These are phyloP conservation scores for Madoqua kirkii DNA, from an alignment of 2,113 vertebrate genomes.

Conservation along the genomic window DNA sequence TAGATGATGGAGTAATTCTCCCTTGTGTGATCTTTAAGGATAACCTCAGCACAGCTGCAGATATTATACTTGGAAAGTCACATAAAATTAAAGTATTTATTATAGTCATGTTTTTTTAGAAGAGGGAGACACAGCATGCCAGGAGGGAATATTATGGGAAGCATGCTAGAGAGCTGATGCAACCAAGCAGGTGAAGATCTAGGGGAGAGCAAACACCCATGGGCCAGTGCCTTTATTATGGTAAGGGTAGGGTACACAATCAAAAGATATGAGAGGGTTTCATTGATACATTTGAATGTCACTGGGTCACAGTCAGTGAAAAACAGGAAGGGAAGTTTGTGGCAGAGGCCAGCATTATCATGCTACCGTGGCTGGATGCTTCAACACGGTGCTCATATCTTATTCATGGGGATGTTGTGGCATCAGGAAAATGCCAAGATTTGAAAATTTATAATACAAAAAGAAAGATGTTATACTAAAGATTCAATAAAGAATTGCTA, in stretches of 20 bases:
- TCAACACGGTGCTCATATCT: too few species aligned
- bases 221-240: too few species aligned
- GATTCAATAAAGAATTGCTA: neutral
- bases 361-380: too few species aligned
- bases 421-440: neutral
- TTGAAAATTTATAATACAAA: neutral
- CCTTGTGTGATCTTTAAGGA: neutral
- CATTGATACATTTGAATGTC: neutral
- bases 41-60: neutral
- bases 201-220: neutral
- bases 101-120: neutral
- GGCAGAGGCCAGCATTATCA: neutral
- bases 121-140: neutral
- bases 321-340: neutral
- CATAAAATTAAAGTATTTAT: neutral
- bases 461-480: neutral
- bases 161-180: neutral
- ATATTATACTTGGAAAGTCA: neutral
- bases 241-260: neutral
- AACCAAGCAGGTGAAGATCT: neutral
- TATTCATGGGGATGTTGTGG: neutral
- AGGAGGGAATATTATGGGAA: neutral
- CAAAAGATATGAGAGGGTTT: neutral
- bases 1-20: neutral
- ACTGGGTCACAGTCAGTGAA: neutral